Conservation (phyloP, 2,797 vertebrate genomes). For the Crocodylus rhombifer region DNA sequence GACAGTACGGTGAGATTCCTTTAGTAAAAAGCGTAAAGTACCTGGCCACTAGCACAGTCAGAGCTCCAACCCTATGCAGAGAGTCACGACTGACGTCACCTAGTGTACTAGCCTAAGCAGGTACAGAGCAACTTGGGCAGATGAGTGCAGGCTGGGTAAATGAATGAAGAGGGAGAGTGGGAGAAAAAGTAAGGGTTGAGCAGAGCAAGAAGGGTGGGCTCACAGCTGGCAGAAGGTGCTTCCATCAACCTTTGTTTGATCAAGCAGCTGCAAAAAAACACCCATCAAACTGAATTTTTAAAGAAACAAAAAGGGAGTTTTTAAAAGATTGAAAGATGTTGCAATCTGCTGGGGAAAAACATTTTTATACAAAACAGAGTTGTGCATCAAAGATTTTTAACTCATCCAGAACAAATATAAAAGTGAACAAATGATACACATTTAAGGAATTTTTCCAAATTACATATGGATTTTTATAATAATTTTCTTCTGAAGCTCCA, state of each 20-base stretch:
- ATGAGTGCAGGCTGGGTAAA: not conserved
- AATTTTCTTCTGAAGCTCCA: constrained; percentile 2
- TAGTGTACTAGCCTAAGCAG: not conserved
- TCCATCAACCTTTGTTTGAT: not conserved
- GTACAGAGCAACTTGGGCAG: not conserved
- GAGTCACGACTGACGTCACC: too few species aligned
- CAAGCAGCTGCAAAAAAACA: constrained; percentile 1
- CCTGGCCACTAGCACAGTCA: too few species aligned
- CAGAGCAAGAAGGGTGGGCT: not conserved
- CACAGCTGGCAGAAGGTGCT: not conserved
- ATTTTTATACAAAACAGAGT: not conserved
- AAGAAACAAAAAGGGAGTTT: not conserved
- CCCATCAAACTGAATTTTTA: not conserved
- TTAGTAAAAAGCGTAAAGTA: too few species aligned
- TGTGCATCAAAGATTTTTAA: not conserved
- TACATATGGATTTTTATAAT: not conserved
- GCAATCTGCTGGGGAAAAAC: not conserved
- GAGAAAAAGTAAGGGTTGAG: not conserved
- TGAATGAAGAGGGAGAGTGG: not conserved
- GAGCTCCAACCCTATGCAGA: too few species aligned
- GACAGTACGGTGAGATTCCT: too few species aligned
- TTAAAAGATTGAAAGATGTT: not conserved
- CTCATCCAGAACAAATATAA: not conserved
- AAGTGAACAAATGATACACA: not conserved
- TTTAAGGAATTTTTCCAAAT: not conserved